phyloP scores from a whole-genome alignment of 2,113 vertebrate genomes.

The Labeo catla region DNA sequence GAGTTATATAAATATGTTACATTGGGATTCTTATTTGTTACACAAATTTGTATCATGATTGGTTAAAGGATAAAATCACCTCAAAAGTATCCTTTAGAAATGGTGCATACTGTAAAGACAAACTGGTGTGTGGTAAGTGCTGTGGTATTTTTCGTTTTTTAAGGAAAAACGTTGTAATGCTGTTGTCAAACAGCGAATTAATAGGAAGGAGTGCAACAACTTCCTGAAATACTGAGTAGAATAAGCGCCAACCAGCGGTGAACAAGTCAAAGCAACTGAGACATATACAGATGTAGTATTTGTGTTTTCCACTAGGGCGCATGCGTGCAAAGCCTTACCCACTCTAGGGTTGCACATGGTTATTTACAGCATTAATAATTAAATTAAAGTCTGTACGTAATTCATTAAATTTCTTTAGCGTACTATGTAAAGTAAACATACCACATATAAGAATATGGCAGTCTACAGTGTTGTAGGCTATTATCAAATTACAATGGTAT shows the following conservation, averaged over 20 bases:
- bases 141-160: not conserved
- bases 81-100: not conserved
- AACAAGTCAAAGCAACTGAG: not conserved
- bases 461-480: not conserved
- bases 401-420: not conserved
- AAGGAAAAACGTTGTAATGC: not conserved
- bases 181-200: not conserved
- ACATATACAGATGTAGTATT: not conserved
- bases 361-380: not conserved
- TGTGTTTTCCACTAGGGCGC: conserved; percentile 12
- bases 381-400: not conserved
- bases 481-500: not conserved
- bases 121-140: not conserved
- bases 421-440: not conserved
- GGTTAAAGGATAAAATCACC: not conserved
- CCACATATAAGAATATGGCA: not conserved
- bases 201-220: not conserved
- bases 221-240: not conserved
- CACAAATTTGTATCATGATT: not conserved
- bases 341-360: not conserved
- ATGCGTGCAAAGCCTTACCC: not conserved
- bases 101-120: not conserved
- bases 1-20: not conserved
- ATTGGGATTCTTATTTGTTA: not conserved
- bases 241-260: not conserved